Conservation (phyloP, 2,797 vertebrate genomes). For the Knipowitschia caucasica region DNA sequence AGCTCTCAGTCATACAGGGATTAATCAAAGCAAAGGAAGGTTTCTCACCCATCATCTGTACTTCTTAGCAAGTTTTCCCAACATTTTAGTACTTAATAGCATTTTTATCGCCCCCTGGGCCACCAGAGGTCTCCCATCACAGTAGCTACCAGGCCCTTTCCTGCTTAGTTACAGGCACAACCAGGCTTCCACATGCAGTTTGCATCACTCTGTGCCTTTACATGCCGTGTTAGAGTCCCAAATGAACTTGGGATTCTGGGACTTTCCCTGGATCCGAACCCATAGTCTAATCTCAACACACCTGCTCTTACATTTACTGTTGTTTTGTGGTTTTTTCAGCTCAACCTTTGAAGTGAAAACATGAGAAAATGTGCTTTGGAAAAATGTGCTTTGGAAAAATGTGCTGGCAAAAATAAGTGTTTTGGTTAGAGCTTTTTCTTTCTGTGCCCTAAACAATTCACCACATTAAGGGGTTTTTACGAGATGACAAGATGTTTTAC, state of each 20-base stretch:
- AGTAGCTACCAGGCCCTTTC: too few relatives aligned
- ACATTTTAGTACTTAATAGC: too few relatives aligned
- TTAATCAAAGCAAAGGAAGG: too few relatives aligned
- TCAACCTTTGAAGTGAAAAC: conserved; percentile 13
- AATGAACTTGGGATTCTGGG: conserved; percentile 2
- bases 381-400: conserved; percentile 10
- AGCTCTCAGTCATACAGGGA: too few relatives aligned
- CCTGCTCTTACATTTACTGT: conserved; percentile 14
- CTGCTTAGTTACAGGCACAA: too few relatives aligned
- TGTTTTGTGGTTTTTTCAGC: conserved; percentile 19
- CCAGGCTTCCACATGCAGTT: too few relatives aligned
- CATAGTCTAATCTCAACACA: conserved; percentile 18
- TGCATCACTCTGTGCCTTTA: background rate
- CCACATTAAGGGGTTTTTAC: conserved; percentile 1
- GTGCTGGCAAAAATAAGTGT: background rate
- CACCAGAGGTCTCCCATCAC: too few relatives aligned
- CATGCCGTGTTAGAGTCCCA: background rate
- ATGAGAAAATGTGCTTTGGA: conserved; percentile 13
- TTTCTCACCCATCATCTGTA: too few relatives aligned
- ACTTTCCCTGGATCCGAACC: conserved; percentile 26
- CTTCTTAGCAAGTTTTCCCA: too few relatives aligned
- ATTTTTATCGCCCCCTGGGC: too few relatives aligned
- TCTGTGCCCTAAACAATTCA: conserved; percentile 10
- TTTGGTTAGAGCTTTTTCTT: background rate
- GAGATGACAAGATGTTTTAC: conserved; percentile 1